phyloP scores from a whole-genome alignment of 2,888 invertebrate species.

The Amphimallon solstitiale region DNA sequence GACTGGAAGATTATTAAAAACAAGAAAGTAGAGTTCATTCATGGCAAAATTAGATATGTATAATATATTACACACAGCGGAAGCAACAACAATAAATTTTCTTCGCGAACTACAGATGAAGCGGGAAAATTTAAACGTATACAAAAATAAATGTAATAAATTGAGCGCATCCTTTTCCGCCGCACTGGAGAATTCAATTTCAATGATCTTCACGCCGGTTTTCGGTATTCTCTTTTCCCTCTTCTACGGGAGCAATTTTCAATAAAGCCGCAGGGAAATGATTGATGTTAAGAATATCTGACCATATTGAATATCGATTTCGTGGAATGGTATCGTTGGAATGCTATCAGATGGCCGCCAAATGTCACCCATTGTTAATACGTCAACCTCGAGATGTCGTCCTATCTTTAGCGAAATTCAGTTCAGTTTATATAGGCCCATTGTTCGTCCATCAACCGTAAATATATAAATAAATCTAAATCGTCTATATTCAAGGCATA shows the following conservation, averaged over 20 bases:
- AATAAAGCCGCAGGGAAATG: slow-evolving; percentile 33
- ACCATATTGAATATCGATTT: slow-evolving; percentile 31
- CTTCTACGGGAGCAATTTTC: slow-evolving; percentile 35
- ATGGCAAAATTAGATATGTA: too few relatives aligned
- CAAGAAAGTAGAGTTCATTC: too few relatives aligned
- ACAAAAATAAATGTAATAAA: slow-evolving; percentile 22
- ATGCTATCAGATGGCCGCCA: slow-evolving; percentile 50
- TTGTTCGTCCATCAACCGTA: slow-evolving; percentile 10
- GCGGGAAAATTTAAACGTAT: slow-evolving; percentile 11
- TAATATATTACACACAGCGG: too few relatives aligned
- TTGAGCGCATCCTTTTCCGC: slow-evolving; percentile 5
- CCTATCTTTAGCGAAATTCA: slow-evolving; percentile 5
- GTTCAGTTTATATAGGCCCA: background rate
- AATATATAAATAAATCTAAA: background rate
- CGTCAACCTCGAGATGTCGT: slow-evolving; percentile 56
- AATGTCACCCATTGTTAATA: slow-evolving; percentile 56
- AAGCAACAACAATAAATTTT: too few relatives aligned
- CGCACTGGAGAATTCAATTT: slow-evolving; percentile 24
- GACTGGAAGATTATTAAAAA: too few relatives aligned
- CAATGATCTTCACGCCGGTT: slow-evolving; percentile 21
- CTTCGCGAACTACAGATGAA: too few relatives aligned
- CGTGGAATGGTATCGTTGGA: slow-evolving; percentile 9
- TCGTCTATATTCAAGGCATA: too few relatives aligned
- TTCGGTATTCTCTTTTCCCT: slow-evolving; percentile 10
- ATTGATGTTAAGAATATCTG: slow-evolving; percentile 36